phyloP scores from a whole-genome alignment of 2,888 invertebrate species.

The Sarcophaga carnaria region DNA sequence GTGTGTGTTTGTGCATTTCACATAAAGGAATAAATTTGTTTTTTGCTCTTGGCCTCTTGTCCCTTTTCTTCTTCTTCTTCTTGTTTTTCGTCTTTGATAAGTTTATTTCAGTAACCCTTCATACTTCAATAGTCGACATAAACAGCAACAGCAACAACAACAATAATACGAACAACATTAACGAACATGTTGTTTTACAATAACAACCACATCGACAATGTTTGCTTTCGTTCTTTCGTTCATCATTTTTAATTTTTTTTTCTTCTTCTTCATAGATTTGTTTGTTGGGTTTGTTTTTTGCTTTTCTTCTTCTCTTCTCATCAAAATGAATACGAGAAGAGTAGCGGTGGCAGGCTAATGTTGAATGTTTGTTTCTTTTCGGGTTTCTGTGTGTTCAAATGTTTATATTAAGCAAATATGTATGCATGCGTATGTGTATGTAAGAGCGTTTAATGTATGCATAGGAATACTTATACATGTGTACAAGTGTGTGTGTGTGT shows the following conservation, averaged over 20 bases:
- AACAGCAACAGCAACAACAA: conserved; percentile 17
- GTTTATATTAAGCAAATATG: not conserved
- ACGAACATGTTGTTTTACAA: not conserved
- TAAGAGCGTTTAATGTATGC: conserved; percentile 61
- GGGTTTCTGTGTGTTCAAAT: not conserved
- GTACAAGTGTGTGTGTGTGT: conserved; percentile 1
- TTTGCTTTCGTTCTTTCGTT: not conserved
- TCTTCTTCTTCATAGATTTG: not conserved
- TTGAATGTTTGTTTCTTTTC: conserved; percentile 15
- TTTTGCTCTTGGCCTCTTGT: not conserved
- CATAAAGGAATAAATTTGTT: conserved; percentile 63
- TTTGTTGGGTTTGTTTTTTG: not conserved
- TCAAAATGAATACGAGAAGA: conserved; percentile 21
- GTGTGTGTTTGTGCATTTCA: conserved; percentile 27
- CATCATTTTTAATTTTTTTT: too few relatives aligned
- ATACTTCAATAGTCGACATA: conserved; percentile 56
- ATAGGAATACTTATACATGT: conserved; percentile 27
- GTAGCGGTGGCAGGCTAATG: conserved; percentile 36
- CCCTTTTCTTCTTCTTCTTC: not conserved
- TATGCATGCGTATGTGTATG: conserved; percentile 9
- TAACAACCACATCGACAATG: not conserved
- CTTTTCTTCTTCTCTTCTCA: too few relatives aligned
- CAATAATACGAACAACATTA: too few relatives aligned
- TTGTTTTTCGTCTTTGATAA: not conserved
- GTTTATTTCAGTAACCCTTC: conserved; percentile 54